Percentiles rank a stretch among this genome's conserved stretches.
These are phyloP conservation scores for Cassiopea andromeda DNA, from an alignment of 30 jellyfish, hydroid and myxozoan species.

Conservation along the genomic window DNA sequence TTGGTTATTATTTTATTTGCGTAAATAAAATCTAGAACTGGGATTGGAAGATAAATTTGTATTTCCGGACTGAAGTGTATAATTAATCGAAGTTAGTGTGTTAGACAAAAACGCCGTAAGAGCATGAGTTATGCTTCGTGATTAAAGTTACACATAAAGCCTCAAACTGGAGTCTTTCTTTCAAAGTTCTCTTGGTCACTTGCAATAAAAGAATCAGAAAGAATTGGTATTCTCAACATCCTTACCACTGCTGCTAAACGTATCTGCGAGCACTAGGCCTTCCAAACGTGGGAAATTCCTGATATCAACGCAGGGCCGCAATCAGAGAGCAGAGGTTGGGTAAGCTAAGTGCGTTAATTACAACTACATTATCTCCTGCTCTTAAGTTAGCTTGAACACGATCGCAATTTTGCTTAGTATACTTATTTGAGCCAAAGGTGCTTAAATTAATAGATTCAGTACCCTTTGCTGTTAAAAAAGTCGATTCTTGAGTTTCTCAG, in stretches of 20 bases:
- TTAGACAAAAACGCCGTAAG: too few species aligned
- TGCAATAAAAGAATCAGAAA: too few species aligned
- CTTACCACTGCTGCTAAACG: slow-evolving; percentile 9
- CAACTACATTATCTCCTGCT: slow-evolving; percentile 17
- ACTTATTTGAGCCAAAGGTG: slow-evolving; percentile 64
- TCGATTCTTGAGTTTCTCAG: slow-evolving; percentile 43
- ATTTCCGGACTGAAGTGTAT: too few species aligned
- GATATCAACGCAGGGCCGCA: slow-evolving; percentile 15
- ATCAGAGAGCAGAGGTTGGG: slow-evolving; percentile 19
- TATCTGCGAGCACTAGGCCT: slow-evolving; percentile 49
- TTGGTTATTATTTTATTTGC: too few species aligned
- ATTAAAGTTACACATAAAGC: too few species aligned
- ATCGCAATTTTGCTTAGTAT: slow-evolving; percentile 21
- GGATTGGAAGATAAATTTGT: too few species aligned
- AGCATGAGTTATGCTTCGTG: too few species aligned
- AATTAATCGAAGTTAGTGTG: too few species aligned
- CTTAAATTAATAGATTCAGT: slow-evolving; percentile 23
- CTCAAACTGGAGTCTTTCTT: too few species aligned
- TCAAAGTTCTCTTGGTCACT: too few species aligned
- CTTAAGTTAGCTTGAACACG: slow-evolving; percentile 22
- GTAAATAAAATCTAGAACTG: too few species aligned
- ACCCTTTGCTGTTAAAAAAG: slow-evolving; percentile 25
- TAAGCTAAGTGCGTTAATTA: slow-evolving; percentile 14
- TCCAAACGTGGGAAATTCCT: slow-evolving; percentile 41
- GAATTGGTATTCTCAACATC: background rate